Percentiles rank a stretch among this genome's conserved stretches.
phyloP scores from a whole-genome alignment of 2,113 vertebrate species.

The Pangasianodon gigas region DNA sequence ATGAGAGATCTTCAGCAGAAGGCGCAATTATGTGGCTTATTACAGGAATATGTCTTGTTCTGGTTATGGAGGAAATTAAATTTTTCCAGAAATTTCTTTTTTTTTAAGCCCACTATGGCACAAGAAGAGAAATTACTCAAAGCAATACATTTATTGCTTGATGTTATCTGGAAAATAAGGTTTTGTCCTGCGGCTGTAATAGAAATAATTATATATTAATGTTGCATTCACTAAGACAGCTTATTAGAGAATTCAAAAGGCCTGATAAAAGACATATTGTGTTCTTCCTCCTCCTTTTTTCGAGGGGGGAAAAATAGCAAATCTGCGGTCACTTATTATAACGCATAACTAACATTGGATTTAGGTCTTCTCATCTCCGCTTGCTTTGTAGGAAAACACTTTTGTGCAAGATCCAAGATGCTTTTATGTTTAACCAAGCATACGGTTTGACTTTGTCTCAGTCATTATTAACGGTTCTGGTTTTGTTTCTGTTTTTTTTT shows the following conservation, averaged over 20 bases:
- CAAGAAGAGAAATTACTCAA: constrained; percentile 71
- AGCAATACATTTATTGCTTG: constrained; percentile 73
- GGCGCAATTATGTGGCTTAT: constrained; percentile 74
- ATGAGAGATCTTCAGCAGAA: constrained; percentile 73
- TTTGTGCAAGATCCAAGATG: constrained; percentile 6
- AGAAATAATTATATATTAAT: constrained; percentile 77
- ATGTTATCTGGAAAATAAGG: constrained; percentile 72
- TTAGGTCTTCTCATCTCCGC: constrained; percentile 34
- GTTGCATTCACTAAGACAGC: constrained; percentile 71
- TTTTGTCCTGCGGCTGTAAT: constrained; percentile 67
- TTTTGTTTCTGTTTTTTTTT: constrained; percentile 42
- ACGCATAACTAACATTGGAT: constrained; percentile 50
- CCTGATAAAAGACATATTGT: constrained; percentile 72
- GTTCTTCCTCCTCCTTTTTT: constrained; percentile 59
- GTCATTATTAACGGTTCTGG: constrained; percentile 16
- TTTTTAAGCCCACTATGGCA: constrained; percentile 64
- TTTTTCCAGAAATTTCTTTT: constrained; percentile 73
- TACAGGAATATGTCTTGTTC: constrained; percentile 81
- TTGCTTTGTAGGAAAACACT: constrained; percentile 16
- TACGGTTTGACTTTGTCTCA: constrained; percentile 52
- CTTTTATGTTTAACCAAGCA: constrained; percentile 50
- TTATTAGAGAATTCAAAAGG: constrained; percentile 69
- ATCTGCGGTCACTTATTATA: constrained; percentile 49
- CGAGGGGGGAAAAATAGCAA: constrained; percentile 54
- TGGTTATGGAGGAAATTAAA: constrained; percentile 77